Conservation (phyloP, 2,113 vertebrate genomes). For the Petaurus breviceps region DNA sequence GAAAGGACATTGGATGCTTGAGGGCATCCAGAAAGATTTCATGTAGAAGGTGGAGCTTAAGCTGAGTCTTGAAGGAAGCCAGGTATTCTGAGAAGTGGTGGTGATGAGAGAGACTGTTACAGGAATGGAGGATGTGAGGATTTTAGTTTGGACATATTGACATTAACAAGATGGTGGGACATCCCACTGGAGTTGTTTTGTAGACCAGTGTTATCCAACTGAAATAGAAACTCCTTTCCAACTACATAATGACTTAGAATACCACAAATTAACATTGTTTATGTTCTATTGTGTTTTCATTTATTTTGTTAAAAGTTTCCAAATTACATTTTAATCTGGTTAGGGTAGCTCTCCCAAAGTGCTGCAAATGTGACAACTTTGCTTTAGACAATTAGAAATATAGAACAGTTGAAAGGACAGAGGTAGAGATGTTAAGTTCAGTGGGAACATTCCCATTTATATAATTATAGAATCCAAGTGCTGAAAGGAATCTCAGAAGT, state of each 20-base stretch:
- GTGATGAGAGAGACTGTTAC: too few species aligned
- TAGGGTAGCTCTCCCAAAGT: background rate
- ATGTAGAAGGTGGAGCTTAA: background rate
- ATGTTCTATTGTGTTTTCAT: background rate
- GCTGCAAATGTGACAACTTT: background rate
- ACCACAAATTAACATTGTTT: background rate
- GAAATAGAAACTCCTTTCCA: background rate
- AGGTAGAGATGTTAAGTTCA: background rate
- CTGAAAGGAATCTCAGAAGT: background rate
- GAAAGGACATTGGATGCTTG: too few species aligned
- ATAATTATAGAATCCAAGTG: background rate
- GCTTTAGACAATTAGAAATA: background rate
- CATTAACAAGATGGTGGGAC: background rate
- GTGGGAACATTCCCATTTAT: background rate
- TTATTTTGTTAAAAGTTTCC: background rate
- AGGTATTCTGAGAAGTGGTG: background rate
- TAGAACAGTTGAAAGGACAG: background rate
- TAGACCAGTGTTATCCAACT: background rate
- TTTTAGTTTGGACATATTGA: background rate
- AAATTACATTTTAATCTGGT: background rate
- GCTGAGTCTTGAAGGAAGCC: background rate
- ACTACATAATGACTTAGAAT: background rate
- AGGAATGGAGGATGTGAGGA: background rate
- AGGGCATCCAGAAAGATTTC: background rate
- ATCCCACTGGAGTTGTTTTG: background rate